Percentiles rank a stretch among this genome's conserved stretches.
phyloP scores from a whole-genome alignment of 2,113 vertebrate genomes.

The Pycnonotus jocosus region DNA sequence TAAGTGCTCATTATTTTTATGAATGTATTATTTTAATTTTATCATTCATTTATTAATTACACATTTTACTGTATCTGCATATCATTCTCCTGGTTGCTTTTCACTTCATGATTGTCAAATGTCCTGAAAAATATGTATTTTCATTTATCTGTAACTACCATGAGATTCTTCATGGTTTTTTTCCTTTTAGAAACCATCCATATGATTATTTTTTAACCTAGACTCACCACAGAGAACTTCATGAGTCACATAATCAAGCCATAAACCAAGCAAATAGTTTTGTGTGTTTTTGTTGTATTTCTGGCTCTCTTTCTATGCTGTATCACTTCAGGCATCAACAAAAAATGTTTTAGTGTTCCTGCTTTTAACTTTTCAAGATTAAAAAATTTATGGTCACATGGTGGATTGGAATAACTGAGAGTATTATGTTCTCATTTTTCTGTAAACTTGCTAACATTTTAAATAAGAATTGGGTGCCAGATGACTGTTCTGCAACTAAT shows the following conservation, averaged over 20 bases:
- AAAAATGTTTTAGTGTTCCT: background rate
- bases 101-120: background rate
- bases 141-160: background rate
- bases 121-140: background rate
- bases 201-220: background rate
- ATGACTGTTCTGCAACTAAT: conserved; percentile 26
- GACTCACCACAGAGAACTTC: background rate
- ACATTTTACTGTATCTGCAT: background rate
- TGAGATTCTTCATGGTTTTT: background rate
- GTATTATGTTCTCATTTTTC: conserved; percentile 45
- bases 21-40: background rate
- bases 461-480: conserved; percentile 3
- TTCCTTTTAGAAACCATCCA: background rate
- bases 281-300: conserved; percentile 3
- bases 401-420: background rate
- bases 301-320: background rate
- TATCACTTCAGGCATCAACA: conserved; percentile 53
- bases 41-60: background rate
- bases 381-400: conserved; percentile 9
- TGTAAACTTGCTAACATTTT: conserved; percentile 41
- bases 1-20: background rate
- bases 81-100: background rate
- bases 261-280: conserved; percentile 53
- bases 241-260: background rate
- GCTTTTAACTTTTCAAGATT: conserved; percentile 28